A percentile compares a stretch with the other conserved stretches of the same genome.
These are phyloP conservation scores for Cantharis lateralis DNA, from an alignment of 2,888 invertebrate species.

Conservation along the genomic window DNA sequence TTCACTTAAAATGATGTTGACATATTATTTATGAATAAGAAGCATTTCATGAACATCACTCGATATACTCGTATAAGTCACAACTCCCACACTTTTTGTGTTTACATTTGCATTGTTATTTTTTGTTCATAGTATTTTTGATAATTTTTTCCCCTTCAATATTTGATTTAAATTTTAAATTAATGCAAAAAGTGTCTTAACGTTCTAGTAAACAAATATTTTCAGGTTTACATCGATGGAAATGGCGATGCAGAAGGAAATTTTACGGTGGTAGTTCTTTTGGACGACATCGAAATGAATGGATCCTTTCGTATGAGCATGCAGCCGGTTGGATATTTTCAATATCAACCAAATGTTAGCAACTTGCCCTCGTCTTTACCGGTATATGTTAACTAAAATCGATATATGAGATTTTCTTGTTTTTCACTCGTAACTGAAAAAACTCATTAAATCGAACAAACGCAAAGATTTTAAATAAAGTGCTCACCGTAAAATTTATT, in stretches of 20 bases:
- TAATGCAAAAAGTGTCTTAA: background rate
- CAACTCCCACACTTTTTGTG: background rate
- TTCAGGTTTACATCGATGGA: slow-evolving; percentile 79
- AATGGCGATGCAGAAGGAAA: slow-evolving; percentile 92
- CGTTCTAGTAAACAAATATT: background rate
- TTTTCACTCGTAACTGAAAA: background rate
- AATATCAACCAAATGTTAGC: slow-evolving; percentile 61
- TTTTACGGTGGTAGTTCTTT: slow-evolving; percentile 81
- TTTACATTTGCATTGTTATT: background rate
- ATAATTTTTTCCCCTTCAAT: background rate
- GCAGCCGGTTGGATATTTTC: slow-evolving; percentile 78
- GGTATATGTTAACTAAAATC: slow-evolving; percentile 55
- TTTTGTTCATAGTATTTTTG: background rate
- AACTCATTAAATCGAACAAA: background rate
- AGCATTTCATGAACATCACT: background rate
- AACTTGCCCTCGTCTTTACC: slow-evolving; percentile 63
- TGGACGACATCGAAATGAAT: slow-evolving; percentile 63
- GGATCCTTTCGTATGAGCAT: slow-evolving; percentile 69
- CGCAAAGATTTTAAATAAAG: background rate
- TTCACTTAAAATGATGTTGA: background rate
- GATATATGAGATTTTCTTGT: background rate
- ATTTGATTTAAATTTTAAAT: background rate
- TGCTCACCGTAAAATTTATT: background rate
- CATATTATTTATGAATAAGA: background rate
- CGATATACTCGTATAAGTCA: background rate